phyloP scores from a whole-genome alignment of 2,797 vertebrate species.

The Mus minutoides region DNA sequence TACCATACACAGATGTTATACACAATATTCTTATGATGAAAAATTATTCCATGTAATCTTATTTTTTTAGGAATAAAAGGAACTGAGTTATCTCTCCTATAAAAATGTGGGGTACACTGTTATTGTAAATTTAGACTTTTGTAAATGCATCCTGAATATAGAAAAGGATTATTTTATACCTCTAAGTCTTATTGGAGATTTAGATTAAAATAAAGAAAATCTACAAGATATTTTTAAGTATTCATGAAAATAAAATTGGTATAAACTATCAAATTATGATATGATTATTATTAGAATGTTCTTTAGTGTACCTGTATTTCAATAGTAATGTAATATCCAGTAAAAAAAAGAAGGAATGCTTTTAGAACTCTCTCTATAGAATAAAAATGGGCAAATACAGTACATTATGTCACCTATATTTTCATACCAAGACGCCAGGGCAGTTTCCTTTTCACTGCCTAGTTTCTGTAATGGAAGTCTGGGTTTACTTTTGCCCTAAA shows the following conservation, averaged over 20 bases:
- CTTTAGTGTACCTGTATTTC: background rate
- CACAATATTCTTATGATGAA: slow-evolving; percentile 7
- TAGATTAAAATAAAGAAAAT: background rate
- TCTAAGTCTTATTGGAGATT: background rate
- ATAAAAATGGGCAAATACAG: background rate
- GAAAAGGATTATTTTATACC: background rate
- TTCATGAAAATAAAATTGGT: slow-evolving; percentile 2
- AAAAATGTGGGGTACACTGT: background rate
- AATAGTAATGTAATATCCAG: background rate
- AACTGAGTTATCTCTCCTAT: background rate
- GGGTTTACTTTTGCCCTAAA: background rate
- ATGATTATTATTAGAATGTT: background rate
- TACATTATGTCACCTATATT: background rate
- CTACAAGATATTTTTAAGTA: slow-evolving; percentile 24
- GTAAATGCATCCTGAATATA: background rate
- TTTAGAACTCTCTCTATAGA: background rate
- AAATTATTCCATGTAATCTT: background rate
- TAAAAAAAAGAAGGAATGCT: background rate
- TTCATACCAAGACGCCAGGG: background rate
- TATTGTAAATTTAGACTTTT: slow-evolving; percentile 40
- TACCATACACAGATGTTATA: background rate
- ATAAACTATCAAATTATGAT: background rate
- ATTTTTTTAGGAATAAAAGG: slow-evolving; percentile 12
- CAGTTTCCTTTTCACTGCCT: background rate
- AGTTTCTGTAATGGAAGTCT: background rate